Percentiles rank a stretch among this genome's conserved stretches.
These are phyloP conservation scores for Steatocranus sp. DNA, from an alignment of 2,797 vertebrate genomes.

Conservation along the genomic window DNA sequence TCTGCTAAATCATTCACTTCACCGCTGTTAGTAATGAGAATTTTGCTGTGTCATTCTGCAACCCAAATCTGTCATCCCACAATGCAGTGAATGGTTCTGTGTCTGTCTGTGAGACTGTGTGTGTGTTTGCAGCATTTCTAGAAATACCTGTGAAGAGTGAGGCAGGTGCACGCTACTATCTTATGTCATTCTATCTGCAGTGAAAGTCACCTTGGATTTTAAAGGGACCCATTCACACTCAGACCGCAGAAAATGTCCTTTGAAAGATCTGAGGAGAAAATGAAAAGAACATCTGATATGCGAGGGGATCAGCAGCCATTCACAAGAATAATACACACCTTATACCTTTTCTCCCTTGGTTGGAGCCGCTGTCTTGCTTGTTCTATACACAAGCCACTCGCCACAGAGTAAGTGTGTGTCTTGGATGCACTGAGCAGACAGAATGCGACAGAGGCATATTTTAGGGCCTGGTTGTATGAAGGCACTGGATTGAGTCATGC, in stretches of 20 bases:
- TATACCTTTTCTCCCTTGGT: background rate
- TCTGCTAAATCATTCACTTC: slow-evolving; percentile 54
- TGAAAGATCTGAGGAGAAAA: background rate
- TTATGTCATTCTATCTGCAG: slow-evolving; percentile 25
- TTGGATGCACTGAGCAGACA: slow-evolving; percentile 51
- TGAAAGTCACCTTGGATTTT: slow-evolving; percentile 50
- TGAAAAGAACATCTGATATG: background rate
- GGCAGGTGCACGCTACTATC: slow-evolving; percentile 19
- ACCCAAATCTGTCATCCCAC: slow-evolving; percentile 52
- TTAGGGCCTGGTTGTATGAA: slow-evolving; percentile 60
- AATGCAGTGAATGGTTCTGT: slow-evolving; percentile 28
- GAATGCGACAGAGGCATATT: slow-evolving; percentile 65
- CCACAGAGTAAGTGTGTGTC: slow-evolving; percentile 6
- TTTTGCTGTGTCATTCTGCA: slow-evolving; percentile 60
- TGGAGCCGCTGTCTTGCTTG: background rate
- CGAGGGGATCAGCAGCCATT: background rate
- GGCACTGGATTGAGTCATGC: slow-evolving; percentile 66
- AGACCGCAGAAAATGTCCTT: background rate
- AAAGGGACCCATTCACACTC: background rate
- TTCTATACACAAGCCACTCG: slow-evolving; percentile 31
- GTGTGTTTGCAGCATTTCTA: background rate
- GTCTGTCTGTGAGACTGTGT: background rate
- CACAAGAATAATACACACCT: background rate
- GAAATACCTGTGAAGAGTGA: background rate
- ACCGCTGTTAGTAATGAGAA: slow-evolving; percentile 21